These are phyloP conservation scores for Loxodonta africana DNA, from an alignment of 2,113 vertebrate genomes.

Conservation along the genomic window DNA sequence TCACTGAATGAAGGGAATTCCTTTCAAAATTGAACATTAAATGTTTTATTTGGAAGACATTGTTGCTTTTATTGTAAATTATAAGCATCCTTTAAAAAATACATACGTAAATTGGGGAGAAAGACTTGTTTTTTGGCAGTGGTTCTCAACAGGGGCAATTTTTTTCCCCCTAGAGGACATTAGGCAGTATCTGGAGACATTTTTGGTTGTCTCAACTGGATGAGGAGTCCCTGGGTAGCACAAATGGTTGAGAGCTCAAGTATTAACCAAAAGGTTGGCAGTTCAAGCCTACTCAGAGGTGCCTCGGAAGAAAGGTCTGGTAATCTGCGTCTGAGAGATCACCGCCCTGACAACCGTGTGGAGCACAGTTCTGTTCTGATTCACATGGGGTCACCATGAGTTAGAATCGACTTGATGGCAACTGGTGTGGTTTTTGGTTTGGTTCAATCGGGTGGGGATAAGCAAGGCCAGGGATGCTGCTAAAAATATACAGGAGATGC, in stretches of 20 bases:
- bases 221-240: background rate
- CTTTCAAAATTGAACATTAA: slow-evolving; percentile 19
- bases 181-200: background rate
- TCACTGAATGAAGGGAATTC: background rate
- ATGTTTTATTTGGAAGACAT: background rate
- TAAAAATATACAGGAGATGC: background rate
- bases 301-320: background rate
- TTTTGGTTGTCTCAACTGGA: background rate
- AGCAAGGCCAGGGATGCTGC: background rate
- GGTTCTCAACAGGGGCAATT: background rate
- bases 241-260: background rate
- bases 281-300: background rate
- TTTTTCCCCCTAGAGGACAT: background rate
- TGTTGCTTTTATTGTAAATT: slow-evolving; percentile 13
- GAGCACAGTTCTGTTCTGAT: background rate
- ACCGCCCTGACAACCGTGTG: background rate
- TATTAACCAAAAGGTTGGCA: background rate
- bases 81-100: background rate
- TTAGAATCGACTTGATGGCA: background rate
- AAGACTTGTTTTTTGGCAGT: background rate
- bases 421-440: background rate
- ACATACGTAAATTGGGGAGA: background rate
- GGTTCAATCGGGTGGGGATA: background rate
- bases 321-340: background rate
- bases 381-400: background rate